Evolutionary conservation across 2,797 vertebrate genomes (phyloP), one percentile per base, ranked within the genome.

Genomic region (Echeneis naucrates): DNA sequence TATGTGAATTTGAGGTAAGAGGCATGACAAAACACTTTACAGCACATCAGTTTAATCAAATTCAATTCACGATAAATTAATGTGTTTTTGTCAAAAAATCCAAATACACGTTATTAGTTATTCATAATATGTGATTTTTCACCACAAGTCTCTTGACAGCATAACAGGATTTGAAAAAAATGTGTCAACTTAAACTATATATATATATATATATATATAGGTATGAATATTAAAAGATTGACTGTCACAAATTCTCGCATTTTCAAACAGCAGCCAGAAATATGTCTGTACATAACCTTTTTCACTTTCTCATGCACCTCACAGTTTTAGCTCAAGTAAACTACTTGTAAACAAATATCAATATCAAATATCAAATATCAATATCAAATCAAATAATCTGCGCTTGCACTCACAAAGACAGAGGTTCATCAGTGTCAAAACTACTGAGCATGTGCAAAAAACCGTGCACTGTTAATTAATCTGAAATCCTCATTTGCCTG

Each of bases 291-390:
- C 6, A 6, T 48, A 4, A 27, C 32, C 40, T 45, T 59, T 37
- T 70, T 42, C 52, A 5, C 13, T 45, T 42, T 50, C 45, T 5
- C 30, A 3, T 70, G 5, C 64, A 16, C 37, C 10, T 82, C 80
- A 38, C 53, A 73, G 61, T 65, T 75, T 72, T 44, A 23, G 4
- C 66, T 72, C 4, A 63, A 77, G 50, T 72, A 57, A 64, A 74
- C 21, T 16, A 8, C 26, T 53, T 77, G 81, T 84, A 87, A 89
- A 88, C 68, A 71, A 58, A 62, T 24, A 21, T 78, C 30, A 68
- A 73, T n/a, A n/a, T n/a, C n/a, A n/a, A n/a, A n/a, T n/a, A n/a
- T n/a, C n/a, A n/a, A n/a, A n/a, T n/a, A n/a, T n/a, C n/a, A n/a
- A n/a, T n/a, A n/a, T n/a, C n/a, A n/a, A n/a, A n/a, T 78, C 30